Base-by-base conservation (phyloP, 1,140 invertebrate species). In the Drosophila nasuta region DNA sequence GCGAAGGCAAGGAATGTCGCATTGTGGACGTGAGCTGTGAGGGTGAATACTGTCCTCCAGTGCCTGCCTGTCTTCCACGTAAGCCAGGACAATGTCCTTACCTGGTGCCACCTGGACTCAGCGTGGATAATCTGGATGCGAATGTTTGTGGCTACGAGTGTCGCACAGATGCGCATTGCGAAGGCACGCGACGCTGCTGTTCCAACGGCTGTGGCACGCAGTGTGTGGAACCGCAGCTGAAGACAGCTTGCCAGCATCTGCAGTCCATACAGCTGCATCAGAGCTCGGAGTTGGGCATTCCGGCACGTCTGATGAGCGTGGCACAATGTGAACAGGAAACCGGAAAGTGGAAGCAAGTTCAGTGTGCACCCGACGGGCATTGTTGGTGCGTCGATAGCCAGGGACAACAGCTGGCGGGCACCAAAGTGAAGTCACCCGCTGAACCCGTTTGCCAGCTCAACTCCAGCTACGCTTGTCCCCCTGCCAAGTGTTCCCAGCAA, bases 301-400 rank as follows among this genome's bases (percentile, higher is more conserved):
- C 96, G 0, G 95, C 95, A 0, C 93, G 94, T 5, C 94, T 96
- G 75, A 95, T 95, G 33, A 97, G 97, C 82, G 95, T 97, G 33
- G 97, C 97, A 0, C 94, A 95, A 35, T 98, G 97, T 92, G 80
- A 93, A 6, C 95, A 95, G 65, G 92, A 93, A 1, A 95, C 96
- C 54, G 97, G 97, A 4, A 94, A 94, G 15, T 98, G 96, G 92
- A 94, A 96, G 58, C 92, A 94, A 2, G 95, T 97, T 4, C 97
- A 98, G 81, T 98, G 97, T 89, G 94, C 94, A 0, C 94, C 95
- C 5, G 94, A 94, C 33, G 95, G 95, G 5, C 94, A 96, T 75
- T 98, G 97, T 90, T 98, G 97, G 97, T 98, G 97, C 93, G 97
- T 98, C 0, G 97, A 98, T 79, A 93, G 95, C 38, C 95, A 96